Evolutionary conservation across 2,113 vertebrate genomes (phyloP).

Genomic region (Myiagra hebetior): DNA sequence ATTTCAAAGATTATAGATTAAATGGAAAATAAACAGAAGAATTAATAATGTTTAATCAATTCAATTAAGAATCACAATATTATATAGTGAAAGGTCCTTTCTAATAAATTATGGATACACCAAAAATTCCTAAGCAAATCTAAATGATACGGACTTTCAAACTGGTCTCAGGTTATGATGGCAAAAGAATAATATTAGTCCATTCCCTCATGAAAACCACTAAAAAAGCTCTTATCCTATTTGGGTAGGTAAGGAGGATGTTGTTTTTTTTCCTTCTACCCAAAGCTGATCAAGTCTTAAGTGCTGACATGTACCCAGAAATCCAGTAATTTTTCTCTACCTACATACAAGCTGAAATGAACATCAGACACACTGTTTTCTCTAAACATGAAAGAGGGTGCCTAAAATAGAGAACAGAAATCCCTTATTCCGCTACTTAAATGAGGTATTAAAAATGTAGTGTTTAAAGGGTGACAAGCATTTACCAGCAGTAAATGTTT

Average conservation of each 20-base stretch:
- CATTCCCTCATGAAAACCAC: not conserved
- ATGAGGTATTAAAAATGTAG: not conserved
- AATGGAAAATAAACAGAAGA: not conserved
- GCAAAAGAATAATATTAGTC: not conserved
- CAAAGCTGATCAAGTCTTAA: not conserved
- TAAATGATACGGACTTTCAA: not conserved
- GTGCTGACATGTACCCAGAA: not conserved
- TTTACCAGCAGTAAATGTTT: not conserved
- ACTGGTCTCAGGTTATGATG: not conserved
- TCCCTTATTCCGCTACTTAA: not conserved
- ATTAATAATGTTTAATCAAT: not conserved
- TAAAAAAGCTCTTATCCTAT: not conserved
- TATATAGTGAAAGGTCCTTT: not conserved
- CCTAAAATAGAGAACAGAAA: not conserved
- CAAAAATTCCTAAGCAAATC: not conserved
- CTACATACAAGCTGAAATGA: not conserved
- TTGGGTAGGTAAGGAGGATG: fast-evolving
- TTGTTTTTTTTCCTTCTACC: fast-evolving
- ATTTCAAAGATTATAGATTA: not conserved
- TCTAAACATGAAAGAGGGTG: not conserved
- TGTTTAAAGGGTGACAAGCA: not conserved
- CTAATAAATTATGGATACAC: not conserved
- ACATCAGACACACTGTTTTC: fast-evolving
- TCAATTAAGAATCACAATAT: fast-evolving
- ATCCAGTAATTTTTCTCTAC: not conserved